Base-by-base conservation (phyloP, 1,140 invertebrate species). In the Aphaenogaster floridana region DNA sequence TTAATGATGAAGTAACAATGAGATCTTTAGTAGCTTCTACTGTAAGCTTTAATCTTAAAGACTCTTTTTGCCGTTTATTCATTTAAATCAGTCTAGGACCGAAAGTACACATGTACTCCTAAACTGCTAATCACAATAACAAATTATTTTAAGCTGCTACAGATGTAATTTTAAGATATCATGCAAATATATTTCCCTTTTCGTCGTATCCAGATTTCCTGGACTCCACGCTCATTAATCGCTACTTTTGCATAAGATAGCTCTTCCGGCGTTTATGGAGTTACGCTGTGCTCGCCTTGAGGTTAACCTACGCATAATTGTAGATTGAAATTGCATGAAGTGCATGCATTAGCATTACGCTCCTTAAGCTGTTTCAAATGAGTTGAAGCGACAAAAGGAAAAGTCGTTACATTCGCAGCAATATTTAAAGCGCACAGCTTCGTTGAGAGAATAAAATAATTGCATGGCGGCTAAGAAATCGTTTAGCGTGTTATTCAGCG, bases 291-390 rank as follows among this genome's bases (percentile, higher is more conserved):
- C 59, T 17, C 36, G 9, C 69, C 71, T 84, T 76, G 78, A 59
- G 36, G 5, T 84, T 76, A 63, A 59, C 36, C 61, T 68, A 66
- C 61, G n/a, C 78, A 42, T 36, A 71, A 48, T 68, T 88, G 71
- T 50, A 69, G 72, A 74, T 68, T 57, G 74, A 45, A 50, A 89
- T 72, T 72, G 48, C 36, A 54, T 71, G 34, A 50, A 69, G 63
- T 89, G 28, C 54, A 8, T 77, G 84, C 39, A 74, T 34, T 42
- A 74, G 88, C 87, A 74, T 86, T 76, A 61, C 61, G 59, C 64
- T 88, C 57, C 66, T 85, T 85, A 88, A 89, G 68, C 54, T 52
- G 66, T 88, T 88, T 68, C 57, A 50, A 54, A 66, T 64, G 63
- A 83, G 45, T 48, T 71, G 39, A 52, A 77, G 59, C 71, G 68